Evolutionary conservation across 2,113 vertebrate species (phyloP).

Genomic region (Seriola aureovittata): DNA sequence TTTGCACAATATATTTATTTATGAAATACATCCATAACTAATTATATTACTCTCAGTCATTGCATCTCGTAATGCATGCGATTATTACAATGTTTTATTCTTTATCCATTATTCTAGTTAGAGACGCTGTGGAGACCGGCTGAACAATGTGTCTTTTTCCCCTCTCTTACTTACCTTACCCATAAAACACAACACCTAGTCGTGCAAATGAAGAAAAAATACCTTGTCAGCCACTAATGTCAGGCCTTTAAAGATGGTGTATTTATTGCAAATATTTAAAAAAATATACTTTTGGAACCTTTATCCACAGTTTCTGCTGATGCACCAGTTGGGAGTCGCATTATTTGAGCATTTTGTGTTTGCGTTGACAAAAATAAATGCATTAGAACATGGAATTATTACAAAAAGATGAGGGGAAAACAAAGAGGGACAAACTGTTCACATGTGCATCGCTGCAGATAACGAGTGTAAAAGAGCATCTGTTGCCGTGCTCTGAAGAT

Average conservation of each 20-base stretch:
- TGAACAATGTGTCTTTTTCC: not conserved
- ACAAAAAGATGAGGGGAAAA: slow-evolving; percentile 46
- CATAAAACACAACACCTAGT: not conserved
- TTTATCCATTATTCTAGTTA: not conserved
- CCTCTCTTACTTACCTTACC: not conserved
- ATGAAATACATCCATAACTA: not conserved
- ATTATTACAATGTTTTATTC: not conserved
- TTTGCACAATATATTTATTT: not conserved
- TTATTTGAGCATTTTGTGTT: slow-evolving; percentile 36
- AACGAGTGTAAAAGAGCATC: slow-evolving; percentile 77
- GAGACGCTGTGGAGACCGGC: not conserved
- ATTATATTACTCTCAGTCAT: not conserved
- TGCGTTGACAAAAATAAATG: slow-evolving; percentile 38
- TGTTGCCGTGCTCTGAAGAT: slow-evolving; percentile 69
- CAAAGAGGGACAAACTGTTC: slow-evolving; percentile 61
- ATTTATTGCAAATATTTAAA: not conserved
- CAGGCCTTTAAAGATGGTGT: not conserved
- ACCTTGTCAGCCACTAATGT: not conserved
- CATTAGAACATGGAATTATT: slow-evolving; percentile 36
- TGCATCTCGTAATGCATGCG: not conserved
- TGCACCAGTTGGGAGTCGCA: slow-evolving; percentile 9
- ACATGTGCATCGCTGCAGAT: slow-evolving; percentile 62
- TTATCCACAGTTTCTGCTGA: slow-evolving; percentile 1
- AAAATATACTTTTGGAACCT: not conserved
- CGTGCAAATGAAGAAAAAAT: not conserved